These are phyloP conservation scores for Atrichornis clamosus DNA, from an alignment of 2,113 vertebrate genomes.

Conservation along the genomic window DNA sequence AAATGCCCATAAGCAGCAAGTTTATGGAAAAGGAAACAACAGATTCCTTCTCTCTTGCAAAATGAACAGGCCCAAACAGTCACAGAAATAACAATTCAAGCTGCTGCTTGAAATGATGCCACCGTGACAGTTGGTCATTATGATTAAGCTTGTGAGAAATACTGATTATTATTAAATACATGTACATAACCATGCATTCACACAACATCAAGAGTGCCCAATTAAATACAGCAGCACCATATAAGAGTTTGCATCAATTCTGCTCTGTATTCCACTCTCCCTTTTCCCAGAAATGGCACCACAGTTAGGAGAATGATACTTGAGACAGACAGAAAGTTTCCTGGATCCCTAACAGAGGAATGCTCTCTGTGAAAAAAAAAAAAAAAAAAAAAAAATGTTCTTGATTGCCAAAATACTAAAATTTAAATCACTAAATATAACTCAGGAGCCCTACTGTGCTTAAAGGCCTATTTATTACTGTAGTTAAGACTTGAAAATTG, in stretches of 20 bases:
- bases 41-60: neutral
- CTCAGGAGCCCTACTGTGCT: neutral
- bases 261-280: neutral
- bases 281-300: neutral
- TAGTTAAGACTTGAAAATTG: conserved; percentile 14
- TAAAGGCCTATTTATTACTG: neutral
- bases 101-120: neutral
- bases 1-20: neutral
- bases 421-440: neutral
- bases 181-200: neutral
- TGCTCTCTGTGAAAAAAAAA: neutral
- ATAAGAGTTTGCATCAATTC: neutral
- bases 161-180: neutral
- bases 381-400: neutral
- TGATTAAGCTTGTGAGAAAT: neutral
- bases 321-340: neutral
- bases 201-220: neutral
- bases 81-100: neutral
- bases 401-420: conserved; percentile 8
- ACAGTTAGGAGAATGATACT: neutral
- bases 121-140: neutral
- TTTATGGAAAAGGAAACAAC: neutral
- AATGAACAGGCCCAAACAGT: neutral
- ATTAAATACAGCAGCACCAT: neutral
- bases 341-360: neutral